Conservation (phyloP, 1,140 invertebrate genomes). For the Aphidius ervi region DNA sequence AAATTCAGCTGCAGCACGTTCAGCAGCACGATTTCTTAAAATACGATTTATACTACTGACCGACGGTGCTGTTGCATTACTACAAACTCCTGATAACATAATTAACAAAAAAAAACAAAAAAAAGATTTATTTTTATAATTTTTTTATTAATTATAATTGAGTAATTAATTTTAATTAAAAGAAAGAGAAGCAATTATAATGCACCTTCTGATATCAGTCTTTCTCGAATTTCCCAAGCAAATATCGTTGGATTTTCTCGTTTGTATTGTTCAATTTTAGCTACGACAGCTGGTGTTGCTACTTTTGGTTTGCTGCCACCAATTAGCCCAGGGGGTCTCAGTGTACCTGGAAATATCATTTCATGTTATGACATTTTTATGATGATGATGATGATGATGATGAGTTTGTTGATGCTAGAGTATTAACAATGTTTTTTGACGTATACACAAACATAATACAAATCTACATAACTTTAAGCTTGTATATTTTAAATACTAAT, state of each 20-base stretch:
- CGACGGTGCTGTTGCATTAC: conserved; percentile 83
- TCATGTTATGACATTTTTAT: no score
- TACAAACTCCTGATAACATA: conserved; percentile 71
- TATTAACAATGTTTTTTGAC: background rate
- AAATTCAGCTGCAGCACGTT: conserved; percentile 90
- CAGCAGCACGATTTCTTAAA: conserved; percentile 82
- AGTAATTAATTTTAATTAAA: background rate
- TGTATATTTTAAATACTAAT: no score
- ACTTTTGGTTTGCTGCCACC: conserved; percentile 99
- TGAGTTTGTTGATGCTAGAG: background rate
- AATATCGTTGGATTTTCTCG: conserved; percentile 96
- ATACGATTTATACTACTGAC: conserved; percentile 93
- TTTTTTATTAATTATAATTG: background rate
- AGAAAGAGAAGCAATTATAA: background rate
- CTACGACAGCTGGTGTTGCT: conserved; percentile 91
- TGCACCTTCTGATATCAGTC: conserved; percentile 91
- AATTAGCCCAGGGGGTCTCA: conserved; percentile 91
- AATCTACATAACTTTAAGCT: no score
- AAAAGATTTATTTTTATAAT: no score
- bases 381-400: no score
- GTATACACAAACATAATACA: no score
- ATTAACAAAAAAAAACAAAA: no score
- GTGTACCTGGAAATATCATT: conserved; percentile 64
- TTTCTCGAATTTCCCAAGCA: conserved; percentile 93
- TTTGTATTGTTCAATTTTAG: conserved; percentile 95